Evolutionary conservation across 30 jellyfish, hydroid and myxozoan species (phyloP), one percentile per base, ranked within the genome.

Genomic region (Catostylus mosaicus): DNA sequence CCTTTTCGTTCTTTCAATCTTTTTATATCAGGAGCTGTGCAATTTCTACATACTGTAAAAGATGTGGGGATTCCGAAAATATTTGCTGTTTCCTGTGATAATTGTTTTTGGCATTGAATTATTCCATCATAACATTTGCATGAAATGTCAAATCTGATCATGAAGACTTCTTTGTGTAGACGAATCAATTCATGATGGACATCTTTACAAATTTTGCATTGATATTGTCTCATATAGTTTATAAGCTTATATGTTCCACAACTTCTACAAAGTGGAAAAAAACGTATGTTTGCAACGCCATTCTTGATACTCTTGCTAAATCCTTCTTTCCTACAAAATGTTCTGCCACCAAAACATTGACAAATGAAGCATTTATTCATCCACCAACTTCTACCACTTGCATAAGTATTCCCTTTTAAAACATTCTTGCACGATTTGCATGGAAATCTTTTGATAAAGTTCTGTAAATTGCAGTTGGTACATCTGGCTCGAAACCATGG

Each of bases 91-190:
- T 18, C 65, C 2, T 0, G 20, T 26, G 71, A n/a, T 10, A 75
- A 30, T 27, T 10, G 19, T 63, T 51, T 75, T 29, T 0, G 52
- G 47, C 86, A 75, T 56, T 33, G 29, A 24, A 75, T 50, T 6
- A 52, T 33, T 30, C 86, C 86, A 75, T 75, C 86, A 22, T 30
- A 10, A 60, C 86, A 75, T 16, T 22, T 0, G 29, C 86, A 75
- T 18, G 56, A 20, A 9, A 40, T 30, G 29, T 26, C 31, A 38
- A 43, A 31, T 18, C 60, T 6, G 20, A 54, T 43, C 35, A 27
- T 11, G 19, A 30, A 75, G 3, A 14, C 16, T 64, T 54, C 75
- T 7, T 33, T 36, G 32, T 75, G 86, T 12, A 51, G 33, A 18
- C 70, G 19, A 12, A 36, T 52, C 38, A 27, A 22, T 19, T 32